Base-by-base conservation (phyloP, 1,140 invertebrate genomes). In the Zaprionus vittiger region DNA sequence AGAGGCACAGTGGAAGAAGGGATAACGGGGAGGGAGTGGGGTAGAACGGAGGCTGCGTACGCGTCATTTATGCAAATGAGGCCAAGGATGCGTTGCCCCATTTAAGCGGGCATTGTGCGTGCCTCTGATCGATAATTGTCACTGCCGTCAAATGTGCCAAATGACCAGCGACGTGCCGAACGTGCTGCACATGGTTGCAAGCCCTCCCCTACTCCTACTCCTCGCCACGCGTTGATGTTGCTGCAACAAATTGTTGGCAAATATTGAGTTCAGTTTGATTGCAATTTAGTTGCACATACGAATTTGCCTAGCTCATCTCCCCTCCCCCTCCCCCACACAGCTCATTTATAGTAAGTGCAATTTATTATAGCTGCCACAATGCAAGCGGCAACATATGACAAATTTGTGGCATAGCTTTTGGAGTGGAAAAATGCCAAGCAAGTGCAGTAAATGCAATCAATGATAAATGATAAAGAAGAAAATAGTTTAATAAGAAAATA, bases 1-100 rank as follows among this genome's bases (percentile, higher is more conserved):
- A 15, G 37, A 38, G 14, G 37, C 12, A 38, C 15, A 14, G 14
- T 14, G 12, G 3, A 15, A 5, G 4, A 60, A 41, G 17, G 22
- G 4, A 63, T 15, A n/a, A 12, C 15, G 17, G 9, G 1, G 15
- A 9, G n/a, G 15, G 0, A 14, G 41, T 15, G 34, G 15, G 4
- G 22, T 3, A 38, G 5, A 5, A 47, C 15, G 26, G n/a, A 12
- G 64, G n/a, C 11, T 26, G 34, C 20, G 64, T 76, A 60, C 70
- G 68, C 76, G 82, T 80, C 86, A 85, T 90, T 90, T 90, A 90
- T 90, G 85, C 79, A 90, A 90, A 90, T 90, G 85, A 90, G 82
- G 71, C 81, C 85, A 90, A 85, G 73, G 82, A 90, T 85, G 86
- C 85, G 62, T 62, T 26, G 65, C 55, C 63, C 83, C 83, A 86